Base-by-base conservation (phyloP, 2,113 vertebrate species). In the Dasyprocta punctata region DNA sequence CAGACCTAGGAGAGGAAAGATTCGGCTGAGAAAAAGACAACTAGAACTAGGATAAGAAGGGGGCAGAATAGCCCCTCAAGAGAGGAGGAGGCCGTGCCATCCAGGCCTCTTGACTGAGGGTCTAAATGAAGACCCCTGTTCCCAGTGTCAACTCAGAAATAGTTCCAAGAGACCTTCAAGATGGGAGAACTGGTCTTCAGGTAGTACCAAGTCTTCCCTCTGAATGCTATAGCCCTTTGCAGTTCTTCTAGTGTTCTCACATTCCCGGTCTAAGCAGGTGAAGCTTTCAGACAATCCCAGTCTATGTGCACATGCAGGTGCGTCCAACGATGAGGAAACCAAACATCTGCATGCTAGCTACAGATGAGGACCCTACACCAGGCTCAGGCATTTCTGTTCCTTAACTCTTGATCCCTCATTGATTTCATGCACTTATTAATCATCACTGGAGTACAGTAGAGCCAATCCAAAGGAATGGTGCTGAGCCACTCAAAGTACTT, bases 311-410 rank as follows among this genome's bases (percentile, higher is more conserved):
- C 24, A 8, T 33, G 54, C 58, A 71, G 80, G n/a, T 36, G 9
- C 0, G 0, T 12, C 13, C 3, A 17, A 24, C 52, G 2, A 7
- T 0, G 0, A 88, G 33, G 75, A 78, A n/a, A 41, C 56, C 60
- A n/a, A 16, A 52, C 54, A 14, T 8, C 56, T 20, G 4, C 89
- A 58, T 3, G 3, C 38, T 7, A 58, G 77, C 71, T 61, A 33
- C 26, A 56, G 38, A 26, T 9, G 56, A 77, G 58, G 36, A 6
- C 14, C n/a, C 17, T 3, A 16, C 38, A 5, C 19, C 1, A 52
- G 56, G 63, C 30, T 19, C 73, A 7, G 49, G 44, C 20, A 12
- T 30, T 58, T 41, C 44, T 4, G 22, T 54, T 41, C 78, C 82
- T 80, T 85, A 38, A 85, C 81, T 65, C 86, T 61, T 47, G 61